Base-by-base conservation (phyloP, 2,113 vertebrate species). In the Dicrurus megarhynchus region DNA sequence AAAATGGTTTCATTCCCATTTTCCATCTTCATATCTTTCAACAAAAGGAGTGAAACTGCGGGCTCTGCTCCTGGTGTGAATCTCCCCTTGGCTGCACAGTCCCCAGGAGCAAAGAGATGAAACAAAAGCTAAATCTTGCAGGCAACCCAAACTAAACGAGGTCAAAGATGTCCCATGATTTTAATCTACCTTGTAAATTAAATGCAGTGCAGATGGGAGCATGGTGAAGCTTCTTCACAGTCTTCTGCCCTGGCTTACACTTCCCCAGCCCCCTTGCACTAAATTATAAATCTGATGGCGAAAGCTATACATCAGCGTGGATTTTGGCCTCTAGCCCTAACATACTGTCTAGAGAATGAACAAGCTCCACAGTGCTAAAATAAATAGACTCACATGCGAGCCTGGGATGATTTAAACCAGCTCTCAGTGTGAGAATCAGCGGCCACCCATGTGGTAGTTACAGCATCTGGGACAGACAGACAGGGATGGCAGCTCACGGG, bases 251-350 rank as follows among this genome's bases (percentile, higher is more conserved):
- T 90, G 75, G 73, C 68, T 92, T 87, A 89, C 3, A 10, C 39
- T 89, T 89, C 59, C 42, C 32, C 74, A 80, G 59, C 53, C 46
- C 55, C 33, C 16, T 82, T 76, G 57, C 41, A 41, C 73, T 79
- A 41, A 55, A 70, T 80, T 49, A 75, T 77, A 84, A 84, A 94
- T 85, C 67, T 4, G 12, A 81, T 2, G 21, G 86, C 1, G 2
- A 93, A 80, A 96, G 74, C 80, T 50, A 83, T 91, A 94, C 76
- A 91, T 95, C 91, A 93, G 70, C 4, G 0, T 19, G 24, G 86
- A 50, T 53, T 96, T 84, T 96, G 95, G 93, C 93, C 90, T 79
- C 71, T 37, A 61, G 94, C 93, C 93, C 65, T 95, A 71, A 50
- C 47, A 24, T 11, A 42, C 78, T 89, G 69, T 76, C 95, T 84